phyloP scores from a whole-genome alignment of 1,140 invertebrate genomes.

The Orussus abietinus region DNA sequence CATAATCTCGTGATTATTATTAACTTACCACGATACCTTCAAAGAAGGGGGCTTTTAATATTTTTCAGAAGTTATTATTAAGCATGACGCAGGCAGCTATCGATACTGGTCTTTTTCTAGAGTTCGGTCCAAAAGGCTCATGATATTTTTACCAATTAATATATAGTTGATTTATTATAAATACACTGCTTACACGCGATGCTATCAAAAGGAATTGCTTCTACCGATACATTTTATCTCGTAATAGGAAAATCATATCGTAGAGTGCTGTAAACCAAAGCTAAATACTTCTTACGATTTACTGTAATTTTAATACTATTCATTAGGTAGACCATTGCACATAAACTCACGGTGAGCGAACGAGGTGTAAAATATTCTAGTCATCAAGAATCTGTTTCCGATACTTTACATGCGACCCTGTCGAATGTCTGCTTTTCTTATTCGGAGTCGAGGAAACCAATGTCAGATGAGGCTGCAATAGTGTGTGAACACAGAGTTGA shows the following conservation, averaged over 20 bases:
- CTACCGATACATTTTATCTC: constrained; percentile 20
- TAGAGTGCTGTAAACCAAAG: constrained; percentile 44
- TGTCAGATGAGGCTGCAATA: too few relatives aligned
- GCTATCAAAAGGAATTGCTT: constrained; percentile 25
- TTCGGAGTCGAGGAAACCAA: too few relatives aligned
- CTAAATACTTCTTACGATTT: constrained; percentile 32
- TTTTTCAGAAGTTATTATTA: too few relatives aligned
- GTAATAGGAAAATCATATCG: constrained; percentile 19
- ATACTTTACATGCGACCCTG: too few relatives aligned
- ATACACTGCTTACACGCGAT: constrained; percentile 31
- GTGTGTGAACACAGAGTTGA: too few relatives aligned
- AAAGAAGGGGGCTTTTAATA: too few relatives aligned
- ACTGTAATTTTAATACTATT: constrained; percentile 27
- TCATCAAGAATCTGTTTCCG: constrained; percentile 41
- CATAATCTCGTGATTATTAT: constrained; percentile 14
- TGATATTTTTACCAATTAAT: too few relatives aligned
- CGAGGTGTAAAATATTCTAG: constrained; percentile 48
- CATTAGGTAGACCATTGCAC: constrained; percentile 27
- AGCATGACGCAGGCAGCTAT: too few relatives aligned
- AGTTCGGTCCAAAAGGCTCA: too few relatives aligned
- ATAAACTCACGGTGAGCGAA: constrained; percentile 38
- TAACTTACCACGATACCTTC: constrained; percentile 9
- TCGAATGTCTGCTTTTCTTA: too few relatives aligned
- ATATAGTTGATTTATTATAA: too few relatives aligned
- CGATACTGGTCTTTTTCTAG: too few relatives aligned